A percentile compares a stretch with the other conserved stretches of the same genome.
Conservation (phyloP, 2,888 invertebrate genomes). For the Callyntrura sp. region DNA sequence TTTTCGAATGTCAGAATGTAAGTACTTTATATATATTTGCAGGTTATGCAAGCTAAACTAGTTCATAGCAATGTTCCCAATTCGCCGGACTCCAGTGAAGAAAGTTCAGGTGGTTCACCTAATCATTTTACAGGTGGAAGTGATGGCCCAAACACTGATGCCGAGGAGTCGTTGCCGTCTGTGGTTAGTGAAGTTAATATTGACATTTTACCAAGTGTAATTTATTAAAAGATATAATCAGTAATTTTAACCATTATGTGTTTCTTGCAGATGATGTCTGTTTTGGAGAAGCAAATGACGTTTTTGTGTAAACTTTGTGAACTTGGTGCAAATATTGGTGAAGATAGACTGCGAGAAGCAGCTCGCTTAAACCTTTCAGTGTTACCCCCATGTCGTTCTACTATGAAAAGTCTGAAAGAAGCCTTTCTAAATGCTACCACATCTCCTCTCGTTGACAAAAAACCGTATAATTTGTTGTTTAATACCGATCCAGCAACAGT, state of each 20-base stretch:
- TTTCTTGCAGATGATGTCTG: conserved; percentile 90
- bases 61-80: conserved; percentile 91
- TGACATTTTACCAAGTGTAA: not conserved
- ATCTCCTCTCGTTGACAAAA: conserved; percentile 77
- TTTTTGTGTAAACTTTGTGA: conserved; percentile 90
- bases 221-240: not conserved
- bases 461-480: conserved; percentile 82
- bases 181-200: conserved; percentile 88
- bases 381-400: conserved; percentile 91
- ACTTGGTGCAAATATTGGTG: conserved; percentile 93
- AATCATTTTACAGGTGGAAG: conserved; percentile 89
- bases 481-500: conserved; percentile 86
- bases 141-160: conserved; percentile 92
- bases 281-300: conserved; percentile 85
- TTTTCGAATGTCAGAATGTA: not conserved
- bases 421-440: conserved; percentile 86
- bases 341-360: conserved; percentile 93
- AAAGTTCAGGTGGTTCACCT: conserved; percentile 97
- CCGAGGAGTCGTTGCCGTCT: conserved; percentile 96
- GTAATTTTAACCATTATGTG: not conserved
- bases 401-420: conserved; percentile 88
- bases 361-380: conserved; percentile 92
- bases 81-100: conserved; percentile 97
- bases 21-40: conserved; percentile 64
- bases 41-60: conserved; percentile 92